Evolutionary conservation across 2,888 invertebrate species (phyloP).

Genomic region (Enoplolaimus lenunculus): DNA sequence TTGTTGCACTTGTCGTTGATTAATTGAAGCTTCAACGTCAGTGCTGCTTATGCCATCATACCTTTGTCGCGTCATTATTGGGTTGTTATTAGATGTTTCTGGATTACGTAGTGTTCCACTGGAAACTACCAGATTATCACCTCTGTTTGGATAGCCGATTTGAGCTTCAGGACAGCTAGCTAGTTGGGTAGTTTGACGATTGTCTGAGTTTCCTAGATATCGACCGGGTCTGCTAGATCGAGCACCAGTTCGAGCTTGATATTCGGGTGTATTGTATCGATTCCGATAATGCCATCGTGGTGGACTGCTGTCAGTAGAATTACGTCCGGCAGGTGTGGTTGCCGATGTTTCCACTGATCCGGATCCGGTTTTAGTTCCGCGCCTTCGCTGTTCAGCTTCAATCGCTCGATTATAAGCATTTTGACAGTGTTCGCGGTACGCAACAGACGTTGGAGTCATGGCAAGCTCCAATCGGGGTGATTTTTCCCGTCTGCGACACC

Average conservation of each 20-base stretch:
- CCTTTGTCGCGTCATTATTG: neutral
- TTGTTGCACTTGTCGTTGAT: neutral
- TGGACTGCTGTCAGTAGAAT: neutral
- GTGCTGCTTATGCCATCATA: neutral
- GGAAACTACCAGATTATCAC: no score
- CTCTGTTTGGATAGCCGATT: no score
- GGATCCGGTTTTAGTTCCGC: neutral
- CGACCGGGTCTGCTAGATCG: no score
- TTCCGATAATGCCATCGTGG: neutral
- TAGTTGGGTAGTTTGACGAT: neutral
- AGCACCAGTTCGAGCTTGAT: no score
- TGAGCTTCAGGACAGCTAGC: neutral
- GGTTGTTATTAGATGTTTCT: neutral
- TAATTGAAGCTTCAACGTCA: neutral
- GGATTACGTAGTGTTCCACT: neutral
- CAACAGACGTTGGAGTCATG: neutral
- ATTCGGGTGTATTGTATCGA: no score
- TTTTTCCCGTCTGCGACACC: neutral
- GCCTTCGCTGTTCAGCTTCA: neutral
- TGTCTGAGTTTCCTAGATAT: neutral
- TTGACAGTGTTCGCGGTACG: slow-evolving; percentile 7
- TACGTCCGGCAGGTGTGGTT: neutral
- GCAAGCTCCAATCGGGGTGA: neutral
- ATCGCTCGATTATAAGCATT: slow-evolving; percentile 11
- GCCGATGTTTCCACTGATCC: neutral